These are phyloP conservation scores for Rhingia campestris DNA, from an alignment of 2,888 invertebrate genomes.

Conservation along the genomic window DNA sequence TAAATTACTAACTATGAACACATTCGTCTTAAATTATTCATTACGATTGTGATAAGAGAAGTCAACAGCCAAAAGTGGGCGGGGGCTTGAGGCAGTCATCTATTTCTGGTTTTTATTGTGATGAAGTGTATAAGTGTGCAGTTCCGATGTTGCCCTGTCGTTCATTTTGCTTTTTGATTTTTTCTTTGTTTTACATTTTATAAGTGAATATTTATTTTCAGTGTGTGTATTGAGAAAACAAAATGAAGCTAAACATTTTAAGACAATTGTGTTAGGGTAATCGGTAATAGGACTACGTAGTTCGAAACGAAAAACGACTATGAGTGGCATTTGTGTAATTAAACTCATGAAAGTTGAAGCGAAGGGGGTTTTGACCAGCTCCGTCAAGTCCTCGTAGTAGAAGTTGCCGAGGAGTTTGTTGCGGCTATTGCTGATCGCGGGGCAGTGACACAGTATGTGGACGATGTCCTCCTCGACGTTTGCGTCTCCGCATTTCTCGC, in stretches of 20 bases:
- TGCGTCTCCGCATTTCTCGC: too few species aligned
- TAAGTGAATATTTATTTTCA: conserved; percentile 33
- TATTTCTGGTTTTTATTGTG: conserved; percentile 30
- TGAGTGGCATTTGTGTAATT: too few species aligned
- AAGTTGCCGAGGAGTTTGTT: too few species aligned
- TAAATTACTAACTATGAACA: not conserved
- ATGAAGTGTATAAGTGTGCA: conserved; percentile 1
- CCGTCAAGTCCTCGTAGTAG: too few species aligned
- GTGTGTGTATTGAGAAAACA: not conserved
- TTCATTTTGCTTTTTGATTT: conserved; percentile 29
- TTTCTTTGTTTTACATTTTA: conserved; percentile 37
- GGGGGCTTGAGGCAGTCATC: not conserved
- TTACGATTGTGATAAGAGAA: conserved; percentile 36
- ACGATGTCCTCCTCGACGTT: too few species aligned
- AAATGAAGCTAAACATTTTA: not conserved
- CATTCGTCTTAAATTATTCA: conserved; percentile 42
- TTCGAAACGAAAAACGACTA: not conserved
- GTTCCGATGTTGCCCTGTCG: not conserved
- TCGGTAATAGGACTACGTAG: too few species aligned
- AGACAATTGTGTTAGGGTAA: not conserved
- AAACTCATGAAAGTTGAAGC: too few species aligned
- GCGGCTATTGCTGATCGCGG: too few species aligned
- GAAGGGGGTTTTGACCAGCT: too few species aligned
- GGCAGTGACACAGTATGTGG: too few species aligned
- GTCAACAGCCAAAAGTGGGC: conserved; percentile 16